Evolutionary conservation across 1,140 invertebrate genomes (phyloP), one percentile per base, ranked within the genome.

Genomic region (Drosophila erecta): DNA sequence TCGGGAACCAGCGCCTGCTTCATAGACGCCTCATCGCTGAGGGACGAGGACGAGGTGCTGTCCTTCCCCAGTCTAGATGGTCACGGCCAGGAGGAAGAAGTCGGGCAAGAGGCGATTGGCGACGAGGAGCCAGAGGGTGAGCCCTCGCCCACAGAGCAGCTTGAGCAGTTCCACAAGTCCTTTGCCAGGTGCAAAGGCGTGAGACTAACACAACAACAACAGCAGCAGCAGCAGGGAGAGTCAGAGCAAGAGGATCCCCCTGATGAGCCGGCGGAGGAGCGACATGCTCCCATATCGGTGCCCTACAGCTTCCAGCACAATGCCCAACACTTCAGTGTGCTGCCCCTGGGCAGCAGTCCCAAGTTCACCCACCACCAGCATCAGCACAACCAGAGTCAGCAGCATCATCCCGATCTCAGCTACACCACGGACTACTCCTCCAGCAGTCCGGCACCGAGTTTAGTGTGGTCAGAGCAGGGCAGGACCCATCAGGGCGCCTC

Each of bases 1-100:
- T 74, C 76, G 0, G 93, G 91, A 11, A 76, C 75, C 10, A 92
- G 89, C 64, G 84, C 84, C 5, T 96, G 95, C 90, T 96, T 96
- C 78, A 96, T 96, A 60, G 96, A 96, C 91, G 96, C 96, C 24
- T 95, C 95, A 1, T 95, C 94, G 77, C 91, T 96, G 27, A 94
- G 94, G 10, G 95, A 96, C 79, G 95, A 96, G 85, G 94, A 95
- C 50, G 79, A 92, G 30, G 81, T 90, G 37, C 70, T 81, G 5
- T 86, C 81, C 12, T 92, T 85, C 51, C 90, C 81, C 40, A 90
- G 75, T 49, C 61, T 90, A 10, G 83, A 89, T 44, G 80, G 81
- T 0, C 49, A 74, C 17, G 37, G 15, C 30, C 59, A 59, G 49
- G 57, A 79, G 38, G 78, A 49, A 12, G 55, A 65, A 3, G 51